Conservation (phyloP, 2,888 invertebrate genomes). For the Epsilonema sp. region DNA sequence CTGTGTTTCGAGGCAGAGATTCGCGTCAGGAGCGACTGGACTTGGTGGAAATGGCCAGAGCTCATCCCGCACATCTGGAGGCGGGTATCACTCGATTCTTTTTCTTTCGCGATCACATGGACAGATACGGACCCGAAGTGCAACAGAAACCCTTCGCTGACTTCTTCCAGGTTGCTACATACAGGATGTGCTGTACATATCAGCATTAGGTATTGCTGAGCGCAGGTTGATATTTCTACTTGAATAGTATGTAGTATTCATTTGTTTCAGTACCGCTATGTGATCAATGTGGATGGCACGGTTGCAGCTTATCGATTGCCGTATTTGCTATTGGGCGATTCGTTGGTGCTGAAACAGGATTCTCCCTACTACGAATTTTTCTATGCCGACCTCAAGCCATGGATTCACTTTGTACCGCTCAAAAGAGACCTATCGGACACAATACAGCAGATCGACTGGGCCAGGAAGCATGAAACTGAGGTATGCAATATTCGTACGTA, state of each 20-base stretch:
- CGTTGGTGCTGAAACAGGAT: conserved; percentile 69
- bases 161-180: conserved; percentile 63
- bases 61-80: conserved; percentile 54
- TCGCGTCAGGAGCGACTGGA: conserved; percentile 62
- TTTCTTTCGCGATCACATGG: conserved; percentile 65
- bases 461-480: conserved; percentile 28
- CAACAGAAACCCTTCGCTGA: conserved; percentile 69
- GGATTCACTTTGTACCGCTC: conserved; percentile 63
- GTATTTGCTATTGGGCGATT: conserved; percentile 66
- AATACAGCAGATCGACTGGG: conserved; percentile 44
- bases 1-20: conserved; percentile 82
- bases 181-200: background rate
- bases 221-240: background rate
- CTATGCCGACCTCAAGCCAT: conserved; percentile 52
- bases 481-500: too few relatives aligned
- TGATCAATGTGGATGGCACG: conserved; percentile 78
- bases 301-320: conserved; percentile 87
- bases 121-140: conserved; percentile 62
- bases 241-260: background rate
- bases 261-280: conserved; percentile 66
- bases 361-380: conserved; percentile 89
- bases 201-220: too few relatives aligned
- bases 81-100: conserved; percentile 85
- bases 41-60: conserved; percentile 53
- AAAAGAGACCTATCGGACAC: conserved; percentile 59